Base-by-base conservation (phyloP, 2,113 vertebrate species). In the Nanger granti region DNA sequence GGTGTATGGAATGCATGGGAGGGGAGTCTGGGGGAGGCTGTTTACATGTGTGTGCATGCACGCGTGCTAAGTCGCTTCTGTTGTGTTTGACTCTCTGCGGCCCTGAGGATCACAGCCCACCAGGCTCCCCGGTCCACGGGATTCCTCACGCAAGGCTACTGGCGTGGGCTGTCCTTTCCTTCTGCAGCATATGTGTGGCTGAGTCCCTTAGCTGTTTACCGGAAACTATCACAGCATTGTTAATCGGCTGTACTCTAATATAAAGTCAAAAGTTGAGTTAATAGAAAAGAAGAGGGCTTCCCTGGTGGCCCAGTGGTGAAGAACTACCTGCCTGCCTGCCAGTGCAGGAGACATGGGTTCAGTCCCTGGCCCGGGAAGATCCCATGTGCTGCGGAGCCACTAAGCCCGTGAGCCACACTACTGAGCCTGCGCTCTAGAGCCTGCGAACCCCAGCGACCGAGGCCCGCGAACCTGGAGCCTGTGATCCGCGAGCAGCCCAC, bases 381-480 rank as follows among this genome's bases (percentile, higher is more conserved):
- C n/a, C 69, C n/a, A 41, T 11, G 20, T 41, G 20, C 69, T 7
- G n/a, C 1, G 1, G 20, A 73, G 69, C 66, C n/a, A 24, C 66
- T 37, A 24, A 24, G 66, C 9, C 66, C 2, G 9, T 24, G 9
- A 73, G 66, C 69, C 69, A 2, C n/a, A 41, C n/a, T 24, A 6
- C n/a, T 37, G n/a, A 73, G 69, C 69, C 66, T 37, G 66, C 2
- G 5, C 10, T 37, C n/a, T 11, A 5, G 66, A 73, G n/a, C 66
- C 69, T 24, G 20, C 5, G 20, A 73, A 41, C 69, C 69, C 22
- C 69, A 24, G 22, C 5, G 1, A 73, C 69, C 5, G 3, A 13
- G 12, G 69, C 20, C 69, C 10, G 3, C 3, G 0, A 1, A 4
- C 20, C 69, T 12, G 22, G 10, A 41, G 69, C 69, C n/a, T 73